Evolutionary conservation across 2,888 invertebrate genomes (phyloP), one percentile per base, ranked within the genome.

Genomic region (Lacanobia oleracea): DNA sequence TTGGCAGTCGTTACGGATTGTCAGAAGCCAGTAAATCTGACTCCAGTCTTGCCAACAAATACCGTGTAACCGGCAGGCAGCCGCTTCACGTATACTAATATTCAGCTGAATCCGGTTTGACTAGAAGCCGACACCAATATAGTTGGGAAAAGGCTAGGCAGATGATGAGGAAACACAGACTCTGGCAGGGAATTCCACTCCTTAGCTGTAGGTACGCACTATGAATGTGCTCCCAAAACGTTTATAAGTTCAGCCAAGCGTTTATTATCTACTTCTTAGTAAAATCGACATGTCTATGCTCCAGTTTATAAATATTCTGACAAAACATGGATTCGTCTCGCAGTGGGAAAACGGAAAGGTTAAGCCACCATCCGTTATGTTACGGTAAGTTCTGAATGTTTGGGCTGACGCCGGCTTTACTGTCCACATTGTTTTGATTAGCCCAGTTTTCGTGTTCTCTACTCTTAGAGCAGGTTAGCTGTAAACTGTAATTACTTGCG

Each of bases 261-360:
- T 48, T 18, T 1, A 18, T 48, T 18, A 48, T 48, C 48, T 8
- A 18, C 48, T 48, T n/a, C 27, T 10, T 73, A 50, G 54, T 54
- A 63, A 79, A 68, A 65, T 63, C 18, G 23, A 62, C 64, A 67
- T 77, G 54, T 82, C 67, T 63, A 57, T 72, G 77, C 69, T 84
- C 82, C 62, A 81, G 66, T 79, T 85, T 72, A 6, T 43, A 56
- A 76, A 81, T 61, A 45, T 66, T 68, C 68, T 59, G 66, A 59
- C 59, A 74, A 75, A 79, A 80, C 77, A 75, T 72, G 62, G 74
- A 83, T 88, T 88, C 72, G 83, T 77, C 83, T 82, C 89, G 83
- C 84, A 79, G 77, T 85, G 82, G 86, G 87, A 88, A 91, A 85
- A 82, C 85, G 86, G 86, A 91, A 89, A 92, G 91, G 91, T 92